phyloP scores from a whole-genome alignment of 2,888 invertebrate species.

The Lamproptera curius region DNA sequence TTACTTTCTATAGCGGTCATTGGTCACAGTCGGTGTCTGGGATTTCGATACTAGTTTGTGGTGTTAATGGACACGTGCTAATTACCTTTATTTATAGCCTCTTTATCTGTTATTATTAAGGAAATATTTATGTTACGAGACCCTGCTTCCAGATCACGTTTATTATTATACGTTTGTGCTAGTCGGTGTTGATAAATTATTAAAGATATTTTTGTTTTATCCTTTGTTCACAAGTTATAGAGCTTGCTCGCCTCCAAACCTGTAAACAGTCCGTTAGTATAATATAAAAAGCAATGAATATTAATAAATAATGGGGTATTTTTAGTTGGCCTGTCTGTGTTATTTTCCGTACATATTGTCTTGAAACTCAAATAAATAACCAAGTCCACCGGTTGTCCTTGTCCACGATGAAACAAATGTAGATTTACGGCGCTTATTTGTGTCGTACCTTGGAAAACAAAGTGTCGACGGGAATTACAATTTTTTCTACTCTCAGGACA shows the following conservation, averaged over 20 bases:
- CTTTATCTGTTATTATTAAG: too few relatives aligned
- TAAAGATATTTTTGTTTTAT: too few relatives aligned
- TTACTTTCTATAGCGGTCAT: slow-evolving; percentile 73
- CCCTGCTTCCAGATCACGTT: too few relatives aligned
- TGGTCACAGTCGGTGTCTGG: slow-evolving; percentile 48
- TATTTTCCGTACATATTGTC: background rate
- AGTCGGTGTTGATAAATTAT: too few relatives aligned
- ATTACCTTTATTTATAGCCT: background rate
- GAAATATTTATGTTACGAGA: too few relatives aligned
- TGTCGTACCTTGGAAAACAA: background rate
- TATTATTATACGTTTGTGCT: too few relatives aligned
- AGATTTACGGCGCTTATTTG: background rate
- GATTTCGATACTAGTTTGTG: slow-evolving; percentile 19
- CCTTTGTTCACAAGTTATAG: background rate
- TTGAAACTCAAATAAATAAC: background rate
- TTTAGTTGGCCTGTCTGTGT: background rate
- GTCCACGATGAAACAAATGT: background rate
- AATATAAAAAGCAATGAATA: background rate
- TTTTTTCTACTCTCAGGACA: too few relatives aligned
- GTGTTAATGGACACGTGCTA: background rate
- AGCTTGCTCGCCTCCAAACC: background rate
- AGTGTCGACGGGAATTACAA: too few relatives aligned
- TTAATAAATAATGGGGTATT: slow-evolving; percentile 1
- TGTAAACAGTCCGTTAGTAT: background rate
- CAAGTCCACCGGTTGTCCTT: background rate